Conservation (phyloP, 2,113 vertebrate species). For the Bombycilla garrulus region DNA sequence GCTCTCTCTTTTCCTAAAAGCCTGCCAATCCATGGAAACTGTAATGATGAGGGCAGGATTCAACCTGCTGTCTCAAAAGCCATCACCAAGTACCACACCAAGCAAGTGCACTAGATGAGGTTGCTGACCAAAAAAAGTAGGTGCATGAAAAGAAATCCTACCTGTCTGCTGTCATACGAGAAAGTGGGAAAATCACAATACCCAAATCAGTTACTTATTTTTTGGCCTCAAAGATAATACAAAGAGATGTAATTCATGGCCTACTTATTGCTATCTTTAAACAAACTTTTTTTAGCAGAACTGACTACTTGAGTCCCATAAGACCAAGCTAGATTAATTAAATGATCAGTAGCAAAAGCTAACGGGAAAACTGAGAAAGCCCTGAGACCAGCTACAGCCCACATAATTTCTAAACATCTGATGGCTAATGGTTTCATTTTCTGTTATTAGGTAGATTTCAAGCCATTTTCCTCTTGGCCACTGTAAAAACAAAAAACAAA, state of each 20-base stretch:
- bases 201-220: neutral
- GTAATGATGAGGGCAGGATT: neutral
- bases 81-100: neutral
- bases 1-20: neutral
- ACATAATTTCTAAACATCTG: neutral
- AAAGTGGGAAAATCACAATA: neutral
- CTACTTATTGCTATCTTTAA: neutral
- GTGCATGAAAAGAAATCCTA: neutral
- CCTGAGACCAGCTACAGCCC: neutral
- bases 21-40: neutral
- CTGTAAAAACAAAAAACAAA: too few relatives aligned
- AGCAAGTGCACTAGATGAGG: neutral
- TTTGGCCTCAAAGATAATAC: neutral
- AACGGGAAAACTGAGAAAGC: slow-evolving; percentile 1
- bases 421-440: neutral
- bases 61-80: neutral
- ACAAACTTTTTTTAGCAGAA: neutral
- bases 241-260: neutral
- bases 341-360: slow-evolving; percentile 1
- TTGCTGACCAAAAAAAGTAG: neutral
- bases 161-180: neutral
- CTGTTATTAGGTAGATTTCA: slow-evolving; percentile 2
- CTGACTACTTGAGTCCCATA: neutral
- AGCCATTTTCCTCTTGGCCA: neutral
- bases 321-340: neutral